Percentiles rank a stretch among this genome's conserved stretches.
phyloP scores from a whole-genome alignment of 1,140 invertebrate genomes.

The Semibalanus balanoides region DNA sequence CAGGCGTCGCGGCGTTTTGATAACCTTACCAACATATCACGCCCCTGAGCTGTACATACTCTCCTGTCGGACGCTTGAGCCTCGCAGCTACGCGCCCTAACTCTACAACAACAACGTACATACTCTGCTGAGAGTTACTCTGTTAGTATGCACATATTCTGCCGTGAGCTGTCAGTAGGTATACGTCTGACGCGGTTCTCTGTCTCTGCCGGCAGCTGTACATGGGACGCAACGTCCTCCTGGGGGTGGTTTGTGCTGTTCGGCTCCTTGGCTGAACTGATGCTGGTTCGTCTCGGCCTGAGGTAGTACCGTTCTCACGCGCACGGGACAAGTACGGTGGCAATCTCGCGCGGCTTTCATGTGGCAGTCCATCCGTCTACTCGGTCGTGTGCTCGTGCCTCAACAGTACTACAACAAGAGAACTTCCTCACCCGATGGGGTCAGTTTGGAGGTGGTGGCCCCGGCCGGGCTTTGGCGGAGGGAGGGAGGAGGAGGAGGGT shows the following conservation, averaged over 20 bases:
- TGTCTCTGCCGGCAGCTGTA: constrained; percentile 43
- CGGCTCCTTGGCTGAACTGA: constrained; percentile 48
- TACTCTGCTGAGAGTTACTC: too few species aligned
- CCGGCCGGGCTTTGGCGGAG: too few species aligned
- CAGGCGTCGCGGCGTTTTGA: too few species aligned
- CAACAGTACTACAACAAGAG: constrained; percentile 53
- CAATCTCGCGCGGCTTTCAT: constrained; percentile 33
- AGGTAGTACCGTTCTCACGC: constrained; percentile 36
- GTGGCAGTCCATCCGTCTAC: constrained; percentile 52
- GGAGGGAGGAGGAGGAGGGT: too few species aligned
- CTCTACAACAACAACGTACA: too few species aligned
- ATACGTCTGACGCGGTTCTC: constrained; percentile 13
- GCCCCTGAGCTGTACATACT: too few species aligned
- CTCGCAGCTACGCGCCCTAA: too few species aligned
- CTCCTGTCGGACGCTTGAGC: too few species aligned
- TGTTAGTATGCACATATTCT: too few species aligned
- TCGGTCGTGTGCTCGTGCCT: constrained; percentile 49
- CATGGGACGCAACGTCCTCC: constrained; percentile 52
- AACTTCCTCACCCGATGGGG: constrained; percentile 58
- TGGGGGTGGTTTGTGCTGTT: constrained; percentile 49
- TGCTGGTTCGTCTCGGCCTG: constrained; percentile 58
- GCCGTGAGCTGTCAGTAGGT: constrained; percentile 29
- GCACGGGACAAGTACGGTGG: constrained; percentile 23
- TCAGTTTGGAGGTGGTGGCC: too few species aligned
- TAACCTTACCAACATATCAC: too few species aligned